Conservation (phyloP, 2,797 vertebrate genomes). For the Lacerta agilis region DNA sequence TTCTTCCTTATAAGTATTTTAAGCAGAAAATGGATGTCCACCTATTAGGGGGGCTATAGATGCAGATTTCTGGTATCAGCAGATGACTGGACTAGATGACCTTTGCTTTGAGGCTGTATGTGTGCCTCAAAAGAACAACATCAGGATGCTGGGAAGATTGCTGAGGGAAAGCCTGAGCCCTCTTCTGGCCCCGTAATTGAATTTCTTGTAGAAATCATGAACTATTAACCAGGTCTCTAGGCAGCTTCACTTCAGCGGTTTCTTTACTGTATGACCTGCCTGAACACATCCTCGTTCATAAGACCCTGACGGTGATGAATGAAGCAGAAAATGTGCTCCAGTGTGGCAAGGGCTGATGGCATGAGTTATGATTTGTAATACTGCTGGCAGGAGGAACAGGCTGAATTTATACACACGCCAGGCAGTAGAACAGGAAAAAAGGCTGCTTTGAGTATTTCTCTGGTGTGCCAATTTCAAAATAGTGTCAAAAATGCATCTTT, state of each 20-base stretch:
- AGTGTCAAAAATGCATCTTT: background rate
- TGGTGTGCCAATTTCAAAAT: background rate
- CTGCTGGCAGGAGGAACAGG: background rate
- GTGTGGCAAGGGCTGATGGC: background rate
- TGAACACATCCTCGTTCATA: background rate
- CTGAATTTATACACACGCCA: background rate
- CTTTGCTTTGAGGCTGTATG: background rate
- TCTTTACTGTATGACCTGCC: background rate
- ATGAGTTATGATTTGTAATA: background rate
- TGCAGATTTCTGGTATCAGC: too few species aligned
- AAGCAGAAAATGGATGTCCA: background rate
- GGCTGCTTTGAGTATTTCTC: background rate
- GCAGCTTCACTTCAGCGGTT: background rate
- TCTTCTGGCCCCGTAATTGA: background rate
- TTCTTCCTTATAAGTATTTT: background rate
- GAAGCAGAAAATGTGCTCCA: background rate
- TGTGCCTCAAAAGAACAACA: background rate
- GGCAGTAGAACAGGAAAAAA: background rate
- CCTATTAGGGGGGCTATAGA: too few species aligned
- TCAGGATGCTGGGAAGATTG: accelerated
- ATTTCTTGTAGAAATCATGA: background rate
- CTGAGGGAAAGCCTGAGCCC: accelerated
- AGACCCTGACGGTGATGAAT: background rate
- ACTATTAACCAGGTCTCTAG: background rate
- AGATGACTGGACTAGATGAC: too few species aligned